Conservation (phyloP, 2,797 vertebrate genomes). For the Tympanoctomys barrerae region DNA sequence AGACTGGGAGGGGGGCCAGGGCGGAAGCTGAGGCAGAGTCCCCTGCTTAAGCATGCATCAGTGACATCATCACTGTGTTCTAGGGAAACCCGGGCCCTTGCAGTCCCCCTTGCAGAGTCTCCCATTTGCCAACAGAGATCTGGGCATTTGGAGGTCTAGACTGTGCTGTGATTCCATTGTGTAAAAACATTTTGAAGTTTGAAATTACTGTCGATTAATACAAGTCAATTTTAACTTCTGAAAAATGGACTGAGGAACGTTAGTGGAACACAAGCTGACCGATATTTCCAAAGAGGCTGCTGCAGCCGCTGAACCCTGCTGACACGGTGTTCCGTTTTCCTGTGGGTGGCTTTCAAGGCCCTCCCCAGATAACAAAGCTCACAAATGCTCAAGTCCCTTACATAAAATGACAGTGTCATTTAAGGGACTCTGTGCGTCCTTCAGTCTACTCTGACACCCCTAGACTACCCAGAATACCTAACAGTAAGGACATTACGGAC, state of each 20-base stretch:
- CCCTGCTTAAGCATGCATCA: neutral
- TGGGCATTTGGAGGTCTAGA: neutral
- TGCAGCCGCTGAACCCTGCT: neutral
- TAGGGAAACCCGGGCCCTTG: neutral
- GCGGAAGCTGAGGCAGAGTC: neutral
- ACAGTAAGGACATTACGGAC: accelerated
- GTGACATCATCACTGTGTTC: neutral
- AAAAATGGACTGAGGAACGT: neutral
- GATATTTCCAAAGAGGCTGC: neutral
- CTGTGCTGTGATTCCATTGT: neutral
- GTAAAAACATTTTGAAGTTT: neutral
- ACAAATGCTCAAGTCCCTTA: neutral
- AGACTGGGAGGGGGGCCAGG: accelerated
- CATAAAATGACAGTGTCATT: neutral
- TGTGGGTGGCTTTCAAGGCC: neutral
- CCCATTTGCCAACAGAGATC: neutral
- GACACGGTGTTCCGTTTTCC: too few species aligned
- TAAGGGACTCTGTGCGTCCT: too few species aligned
- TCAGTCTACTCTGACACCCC: neutral
- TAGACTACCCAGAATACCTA: neutral
- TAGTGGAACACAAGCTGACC: neutral
- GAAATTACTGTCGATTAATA: neutral
- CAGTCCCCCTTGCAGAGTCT: neutral
- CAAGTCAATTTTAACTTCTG: constrained; percentile 2
- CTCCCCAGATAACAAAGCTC: neutral